Base-by-base conservation (phyloP, 2,113 vertebrate genomes). In the Enhydra lutris region DNA sequence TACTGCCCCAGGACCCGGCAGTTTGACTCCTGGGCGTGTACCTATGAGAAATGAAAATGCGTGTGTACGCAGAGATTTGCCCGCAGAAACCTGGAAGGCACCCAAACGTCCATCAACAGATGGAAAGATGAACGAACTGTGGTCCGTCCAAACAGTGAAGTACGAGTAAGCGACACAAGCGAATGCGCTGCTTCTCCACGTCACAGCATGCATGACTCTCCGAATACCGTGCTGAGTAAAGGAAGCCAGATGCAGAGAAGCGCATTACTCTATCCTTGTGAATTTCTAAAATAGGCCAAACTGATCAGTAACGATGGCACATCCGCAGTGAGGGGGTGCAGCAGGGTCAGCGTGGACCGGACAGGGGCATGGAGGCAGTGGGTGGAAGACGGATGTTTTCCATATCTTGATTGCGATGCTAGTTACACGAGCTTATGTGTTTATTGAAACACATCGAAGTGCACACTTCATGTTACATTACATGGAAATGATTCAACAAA, bases 271-370 rank as follows among this genome's bases (percentile, higher is more conserved):
- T 42, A 61, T 92, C 52, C 8, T 23, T 15, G 15, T 73, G 21
- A 71, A 76, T 57, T 79, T 95, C 17, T 79, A 69, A 74, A 90
- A 73, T 14, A 80, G 69, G 23, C 7, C 55, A 61, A 76, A 76
- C 9, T n/a, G 45, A 65, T 76, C 50, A 86, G 12, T 34, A 67
- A 5, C 6, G 34, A 89, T 7, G 84, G 39, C 31, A 78, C 24
- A 79, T 55, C 82, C 67, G 6, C 31, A 34, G 13, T 79, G 73
- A 31, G 36, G 61, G 21, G 13, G 31, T 23, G 3, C 31, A 63
- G 15, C 11, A 5, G 36, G 17, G 0, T 89, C 39, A 3, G 23
- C 39, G 47, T 0, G 47, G 21, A 50, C 52, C 23, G 0, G 52
- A 39, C 85, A 47, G 55, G 96, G 42, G 15, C 21, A 14, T 20